These are phyloP conservation scores for Dipus sagitta DNA, from an alignment of 2,797 vertebrate species.

Conservation along the genomic window DNA sequence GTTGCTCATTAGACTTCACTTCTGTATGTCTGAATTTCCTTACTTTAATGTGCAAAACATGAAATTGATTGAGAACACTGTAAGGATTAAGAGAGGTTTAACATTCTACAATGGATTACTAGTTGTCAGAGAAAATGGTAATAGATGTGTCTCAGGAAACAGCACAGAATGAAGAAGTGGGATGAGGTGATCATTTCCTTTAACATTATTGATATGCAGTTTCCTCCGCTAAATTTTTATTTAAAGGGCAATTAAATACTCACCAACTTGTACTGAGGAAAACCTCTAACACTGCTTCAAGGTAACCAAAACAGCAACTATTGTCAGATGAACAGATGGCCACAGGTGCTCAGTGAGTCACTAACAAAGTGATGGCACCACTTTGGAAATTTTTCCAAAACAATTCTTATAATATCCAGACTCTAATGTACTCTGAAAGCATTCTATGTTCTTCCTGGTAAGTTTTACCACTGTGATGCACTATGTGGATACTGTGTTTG, in stretches of 20 bases:
- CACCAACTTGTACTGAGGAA: fast-evolving
- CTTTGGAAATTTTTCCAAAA: not conserved
- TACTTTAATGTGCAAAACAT: not conserved
- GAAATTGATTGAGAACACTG: not conserved
- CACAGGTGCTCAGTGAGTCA: not conserved
- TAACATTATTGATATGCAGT: not conserved
- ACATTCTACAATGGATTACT: not conserved
- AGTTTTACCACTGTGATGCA: not conserved
- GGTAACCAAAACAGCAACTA: not conserved
- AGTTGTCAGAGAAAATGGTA: not conserved
- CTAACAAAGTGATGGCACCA: not conserved
- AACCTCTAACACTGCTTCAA: fast-evolving
- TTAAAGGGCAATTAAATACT: not conserved
- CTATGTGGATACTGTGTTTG: not conserved
- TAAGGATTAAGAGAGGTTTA: not conserved
- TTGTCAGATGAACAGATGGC: not conserved
- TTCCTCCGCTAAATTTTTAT: not conserved
- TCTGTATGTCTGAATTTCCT: not conserved
- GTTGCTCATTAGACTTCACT: not conserved
- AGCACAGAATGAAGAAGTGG: not conserved
- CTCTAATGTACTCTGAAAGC: not conserved
- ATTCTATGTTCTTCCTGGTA: not conserved
- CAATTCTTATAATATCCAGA: not conserved
- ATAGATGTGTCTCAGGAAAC: not conserved
- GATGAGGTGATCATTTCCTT: not conserved